Percentiles rank a stretch among this genome's conserved stretches.
phyloP scores from a whole-genome alignment of 2,113 vertebrate species.

The Coracopsis vasa region DNA sequence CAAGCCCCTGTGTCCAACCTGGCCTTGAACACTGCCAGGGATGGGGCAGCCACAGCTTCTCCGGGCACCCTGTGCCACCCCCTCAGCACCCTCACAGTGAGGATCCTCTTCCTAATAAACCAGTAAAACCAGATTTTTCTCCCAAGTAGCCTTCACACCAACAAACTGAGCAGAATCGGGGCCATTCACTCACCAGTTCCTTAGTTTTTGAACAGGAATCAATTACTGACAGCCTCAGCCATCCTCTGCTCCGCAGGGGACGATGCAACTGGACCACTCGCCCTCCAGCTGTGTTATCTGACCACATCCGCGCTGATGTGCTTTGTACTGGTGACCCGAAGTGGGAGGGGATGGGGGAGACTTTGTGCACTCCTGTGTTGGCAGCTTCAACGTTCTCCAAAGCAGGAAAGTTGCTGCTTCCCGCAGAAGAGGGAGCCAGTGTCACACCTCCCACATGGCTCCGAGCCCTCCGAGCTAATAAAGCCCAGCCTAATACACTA shows the following conservation, averaged over 20 bases:
- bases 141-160: not conserved
- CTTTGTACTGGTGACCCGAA: not conserved
- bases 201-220: not conserved
- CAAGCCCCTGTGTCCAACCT: no score
- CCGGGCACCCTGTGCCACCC: not conserved
- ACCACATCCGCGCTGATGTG: fast-evolving
- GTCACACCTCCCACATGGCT: conserved; percentile 34
- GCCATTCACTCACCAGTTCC: fast-evolving
- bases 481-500: conserved; percentile 3
- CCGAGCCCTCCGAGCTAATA: not conserved
- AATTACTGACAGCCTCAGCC: fast-evolving
- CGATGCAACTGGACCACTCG: fast-evolving
- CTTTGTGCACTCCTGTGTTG: not conserved
- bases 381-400: not conserved
- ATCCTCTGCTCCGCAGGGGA: fast-evolving
- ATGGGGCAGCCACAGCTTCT: not conserved
- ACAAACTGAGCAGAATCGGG: fast-evolving
- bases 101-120: not conserved
- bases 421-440: conserved; percentile 71
- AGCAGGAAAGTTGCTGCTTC: not conserved
- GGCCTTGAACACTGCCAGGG: not conserved
- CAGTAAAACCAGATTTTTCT: not conserved
- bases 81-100: not conserved
- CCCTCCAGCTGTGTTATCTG: fast-evolving
- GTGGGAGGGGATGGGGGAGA: not conserved